phyloP scores from a whole-genome alignment of 2,797 vertebrate species.

The Myotis pilosus region DNA sequence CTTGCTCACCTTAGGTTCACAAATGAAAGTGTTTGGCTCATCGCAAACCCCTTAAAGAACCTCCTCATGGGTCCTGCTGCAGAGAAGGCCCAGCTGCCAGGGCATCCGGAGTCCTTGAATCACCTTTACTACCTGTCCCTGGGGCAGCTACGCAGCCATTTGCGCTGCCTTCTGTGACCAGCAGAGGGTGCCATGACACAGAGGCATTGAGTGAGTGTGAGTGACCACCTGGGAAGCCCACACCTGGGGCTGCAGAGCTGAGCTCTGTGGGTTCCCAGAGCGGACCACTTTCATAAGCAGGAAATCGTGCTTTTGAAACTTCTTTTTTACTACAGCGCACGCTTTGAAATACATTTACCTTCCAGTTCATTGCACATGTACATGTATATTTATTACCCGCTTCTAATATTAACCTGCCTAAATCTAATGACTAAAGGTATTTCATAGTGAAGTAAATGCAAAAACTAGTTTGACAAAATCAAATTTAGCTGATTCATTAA shows the following conservation, averaged over 20 bases:
- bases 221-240: too few species aligned
- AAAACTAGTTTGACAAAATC: slow-evolving; percentile 16
- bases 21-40: neutral
- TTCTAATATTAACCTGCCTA: neutral
- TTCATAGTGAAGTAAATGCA: neutral
- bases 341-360: neutral
- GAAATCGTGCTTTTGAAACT: neutral
- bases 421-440: neutral
- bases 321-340: neutral
- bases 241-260: neutral
- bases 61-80: neutral
- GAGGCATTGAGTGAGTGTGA: accelerated
- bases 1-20: neutral
- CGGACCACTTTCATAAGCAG: neutral
- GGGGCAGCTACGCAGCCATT: neutral
- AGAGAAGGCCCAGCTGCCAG: neutral
- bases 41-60: neutral
- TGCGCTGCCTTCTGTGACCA: neutral
- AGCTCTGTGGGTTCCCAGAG: neutral
- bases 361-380: neutral
- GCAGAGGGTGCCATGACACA: neutral
- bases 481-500: neutral
- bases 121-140: neutral
- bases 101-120: neutral
- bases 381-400: neutral